Base-by-base conservation (phyloP, 2,113 vertebrate genomes). In the Cynocephalus volans region DNA sequence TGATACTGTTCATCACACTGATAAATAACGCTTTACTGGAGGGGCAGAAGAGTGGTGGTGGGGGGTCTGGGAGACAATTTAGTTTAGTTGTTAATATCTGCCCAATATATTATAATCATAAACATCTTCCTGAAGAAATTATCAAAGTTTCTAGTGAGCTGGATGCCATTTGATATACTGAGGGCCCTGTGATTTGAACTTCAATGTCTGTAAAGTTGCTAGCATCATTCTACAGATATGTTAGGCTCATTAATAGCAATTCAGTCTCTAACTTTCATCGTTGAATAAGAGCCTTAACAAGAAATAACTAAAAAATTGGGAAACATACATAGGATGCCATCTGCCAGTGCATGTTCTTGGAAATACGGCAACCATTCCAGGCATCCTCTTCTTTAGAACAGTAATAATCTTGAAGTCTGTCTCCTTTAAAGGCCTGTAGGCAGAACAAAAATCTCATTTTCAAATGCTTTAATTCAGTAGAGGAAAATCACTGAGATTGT, bases 381-480 rank as follows among this genome's bases (percentile, higher is more conserved):
- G 93, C 91, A 96, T 97, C 90, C 81, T 98, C 92, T 95, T 98
- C 96, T 96, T 81, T 96, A 96, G 76, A 97, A 90, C 64, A 96
- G 60, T 94, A 96, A 95, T 97, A 97, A 97, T 86, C 93, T 33
- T 93, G 33, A 88, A 97, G 83, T 92, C 62, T 62, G 79, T 97
- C 98, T 95, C 45, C 70, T 81, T 97, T 96, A 97, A 97, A 97
- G 62, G 92, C 89, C 91, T 96, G n/a, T 76, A 98, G 96, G 96
- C 80, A 98, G 96, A 98, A 97, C 81, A 98, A 97, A 64, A 98
- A 97, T 96, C 82, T 98, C n/a, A 95, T 98, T 96, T 98, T 98
- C 98, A 98, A 98, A 98, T 96, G 72, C 62, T 88, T 98, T 95
- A 98, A 76, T 93, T 96, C 88, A 97, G 48, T 86, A 77, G 36